These are phyloP conservation scores for Mizuhopecten yessoensis DNA, from an alignment of 1,140 invertebrate genomes.

Conservation along the genomic window DNA sequence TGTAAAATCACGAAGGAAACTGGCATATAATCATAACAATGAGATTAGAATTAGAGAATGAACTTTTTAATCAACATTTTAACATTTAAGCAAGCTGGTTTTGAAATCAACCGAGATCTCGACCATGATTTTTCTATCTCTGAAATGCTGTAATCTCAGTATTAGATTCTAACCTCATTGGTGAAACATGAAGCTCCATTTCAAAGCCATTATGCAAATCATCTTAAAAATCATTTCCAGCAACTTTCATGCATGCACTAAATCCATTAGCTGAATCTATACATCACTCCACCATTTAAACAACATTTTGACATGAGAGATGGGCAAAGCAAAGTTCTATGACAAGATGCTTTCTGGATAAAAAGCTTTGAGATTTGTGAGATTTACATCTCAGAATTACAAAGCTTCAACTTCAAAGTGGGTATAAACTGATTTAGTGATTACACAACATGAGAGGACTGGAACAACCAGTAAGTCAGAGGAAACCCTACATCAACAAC, in stretches of 20 bases:
- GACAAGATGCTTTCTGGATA: not conserved
- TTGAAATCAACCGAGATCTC: not conserved
- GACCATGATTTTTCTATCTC: no score
- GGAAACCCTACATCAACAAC: not conserved
- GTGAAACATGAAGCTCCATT: not conserved
- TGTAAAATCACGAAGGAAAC: no score
- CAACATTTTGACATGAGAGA: not conserved
- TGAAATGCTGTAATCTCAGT: not conserved
- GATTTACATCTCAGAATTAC: not conserved
- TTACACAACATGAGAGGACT: not conserved
- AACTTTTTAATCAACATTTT: not conserved
- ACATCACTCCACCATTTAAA: not conserved
- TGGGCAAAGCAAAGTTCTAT: constrained; percentile 6
- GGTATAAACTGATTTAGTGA: not conserved
- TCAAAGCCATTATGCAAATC: not conserved
- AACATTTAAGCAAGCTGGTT: no score
- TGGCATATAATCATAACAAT: not conserved
- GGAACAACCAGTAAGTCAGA: not conserved
- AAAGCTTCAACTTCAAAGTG: not conserved
- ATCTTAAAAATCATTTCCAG: not conserved
- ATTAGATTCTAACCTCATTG: not conserved
- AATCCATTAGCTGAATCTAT: not conserved
- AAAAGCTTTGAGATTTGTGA: not conserved
- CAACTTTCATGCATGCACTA: not conserved
- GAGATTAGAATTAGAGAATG: not conserved